Evolutionary conservation across 1,140 invertebrate genomes (phyloP).

Genomic region (Pygmarrhopalites habei): DNA sequence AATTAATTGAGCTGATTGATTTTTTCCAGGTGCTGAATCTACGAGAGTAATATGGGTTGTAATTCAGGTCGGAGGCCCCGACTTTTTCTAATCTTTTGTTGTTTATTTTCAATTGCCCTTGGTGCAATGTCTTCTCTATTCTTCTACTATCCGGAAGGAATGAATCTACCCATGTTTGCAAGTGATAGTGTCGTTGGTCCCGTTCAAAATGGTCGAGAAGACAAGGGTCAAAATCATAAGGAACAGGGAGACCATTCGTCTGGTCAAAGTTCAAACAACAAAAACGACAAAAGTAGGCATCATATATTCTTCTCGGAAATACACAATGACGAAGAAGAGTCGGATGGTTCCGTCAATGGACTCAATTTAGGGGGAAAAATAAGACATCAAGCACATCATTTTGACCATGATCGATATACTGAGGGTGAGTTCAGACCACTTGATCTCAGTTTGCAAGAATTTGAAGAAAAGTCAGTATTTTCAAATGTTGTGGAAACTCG

Average conservation of each 20-base stretch:
- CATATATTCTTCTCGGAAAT: background rate
- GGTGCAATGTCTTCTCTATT: slow-evolving; percentile 28
- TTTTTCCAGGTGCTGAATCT: background rate
- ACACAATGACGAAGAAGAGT: slow-evolving; percentile 4
- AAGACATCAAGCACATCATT: slow-evolving; percentile 17
- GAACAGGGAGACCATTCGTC: background rate
- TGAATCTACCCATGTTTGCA: background rate
- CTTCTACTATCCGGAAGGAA: slow-evolving; percentile 33
- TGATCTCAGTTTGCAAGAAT: slow-evolving; percentile 6
- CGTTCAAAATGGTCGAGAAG: background rate
- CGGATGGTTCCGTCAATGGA: background rate
- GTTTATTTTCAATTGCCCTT: slow-evolving; percentile 28
- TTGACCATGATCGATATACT: background rate
- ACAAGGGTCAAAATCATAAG: background rate
- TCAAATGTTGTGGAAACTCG: slow-evolving; percentile 41
- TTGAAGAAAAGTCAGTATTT: slow-evolving; percentile 25
- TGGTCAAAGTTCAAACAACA: background rate
- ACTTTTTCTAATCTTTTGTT: slow-evolving; percentile 33
- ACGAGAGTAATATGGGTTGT: slow-evolving; percentile 6
- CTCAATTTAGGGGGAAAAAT: slow-evolving; percentile 22
- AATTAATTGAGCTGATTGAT: too few relatives aligned
- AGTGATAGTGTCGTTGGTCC: background rate
- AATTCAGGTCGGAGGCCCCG: slow-evolving; percentile 18
- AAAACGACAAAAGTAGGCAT: background rate
- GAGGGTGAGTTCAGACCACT: background rate